Base-by-base conservation (phyloP, 2,113 vertebrate genomes). In the Cranoglanis bouderius region DNA sequence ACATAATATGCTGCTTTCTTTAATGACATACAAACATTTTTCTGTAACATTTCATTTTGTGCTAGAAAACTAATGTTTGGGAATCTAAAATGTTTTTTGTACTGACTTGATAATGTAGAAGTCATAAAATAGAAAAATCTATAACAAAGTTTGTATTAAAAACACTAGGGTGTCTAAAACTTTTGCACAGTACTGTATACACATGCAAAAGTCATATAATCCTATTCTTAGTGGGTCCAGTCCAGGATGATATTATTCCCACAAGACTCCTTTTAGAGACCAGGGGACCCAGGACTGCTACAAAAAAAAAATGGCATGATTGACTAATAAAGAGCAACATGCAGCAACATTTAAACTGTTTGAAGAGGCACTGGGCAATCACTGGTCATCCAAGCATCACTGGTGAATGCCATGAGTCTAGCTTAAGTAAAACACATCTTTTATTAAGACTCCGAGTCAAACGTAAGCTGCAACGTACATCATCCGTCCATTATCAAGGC, bases 361-460 rank as follows among this genome's bases (percentile, higher is more conserved):
- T 59, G 53, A 86, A 86, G 14, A 85, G 16, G 53, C 85, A 77
- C n/a, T 38, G 13, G 14, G 53, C 24, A 13, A 74, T 57, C 19
- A 38, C 63, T 85, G n/a, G 19, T 85, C 7, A 40, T 74, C 32
- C 9, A 51, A 40, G 32, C 16, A n/a, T 32, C 26, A 40, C 8
- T 78, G 85, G 38, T 57, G 29, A 61, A 61, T 75, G 85, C 24
- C 51, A 35, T 74, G 24, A 85, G 51, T 16, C n/a, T 43, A 24
- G 67, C 24, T 57, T 40, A 85, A 74, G 72, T 85, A 53, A 72
- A 85, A 55, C 21, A 29, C 24, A 40, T 57, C 18, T 85, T 85
- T 85, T 72, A 85, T 72, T 85, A 75, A 85, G 70, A 57, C 35
- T 38, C 67, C 75, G 51, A 85, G 70, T 29, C 72, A 78, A 77